Conservation (phyloP, 2,113 vertebrate species). For the Cichladusa arquata region DNA sequence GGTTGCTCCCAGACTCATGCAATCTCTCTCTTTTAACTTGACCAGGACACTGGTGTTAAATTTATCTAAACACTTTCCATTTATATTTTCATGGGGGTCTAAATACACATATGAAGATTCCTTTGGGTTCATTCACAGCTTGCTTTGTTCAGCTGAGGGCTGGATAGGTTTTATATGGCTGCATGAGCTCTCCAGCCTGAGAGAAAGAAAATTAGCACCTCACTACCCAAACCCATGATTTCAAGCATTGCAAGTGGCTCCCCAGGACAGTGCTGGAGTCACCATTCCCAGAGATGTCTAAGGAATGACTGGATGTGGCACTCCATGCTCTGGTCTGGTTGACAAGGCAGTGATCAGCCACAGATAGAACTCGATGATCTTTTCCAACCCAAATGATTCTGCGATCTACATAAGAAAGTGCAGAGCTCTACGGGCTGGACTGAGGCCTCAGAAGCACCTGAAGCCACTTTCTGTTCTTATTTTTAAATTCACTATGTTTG, state of each 20-base stretch:
- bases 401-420: background rate
- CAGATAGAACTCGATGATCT: accelerated
- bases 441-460: background rate
- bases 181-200: background rate
- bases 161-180: accelerated
- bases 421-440: background rate
- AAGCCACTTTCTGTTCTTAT: background rate
- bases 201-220: background rate
- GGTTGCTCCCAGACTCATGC: background rate
- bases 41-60: background rate
- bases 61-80: background rate
- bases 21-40: background rate
- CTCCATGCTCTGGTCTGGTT: background rate
- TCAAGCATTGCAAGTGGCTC: background rate
- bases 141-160: background rate
- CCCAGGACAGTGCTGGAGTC: background rate
- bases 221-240: background rate
- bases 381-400: background rate
- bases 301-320: background rate
- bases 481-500: background rate
- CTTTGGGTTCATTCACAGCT: background rate
- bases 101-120: background rate
- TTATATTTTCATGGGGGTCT: background rate
- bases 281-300: background rate
- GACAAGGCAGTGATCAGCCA: background rate